Percentiles rank a stretch among this genome's conserved stretches.
phyloP scores from a whole-genome alignment of 2,888 invertebrate genomes.

The Drosophila borealis region DNA sequence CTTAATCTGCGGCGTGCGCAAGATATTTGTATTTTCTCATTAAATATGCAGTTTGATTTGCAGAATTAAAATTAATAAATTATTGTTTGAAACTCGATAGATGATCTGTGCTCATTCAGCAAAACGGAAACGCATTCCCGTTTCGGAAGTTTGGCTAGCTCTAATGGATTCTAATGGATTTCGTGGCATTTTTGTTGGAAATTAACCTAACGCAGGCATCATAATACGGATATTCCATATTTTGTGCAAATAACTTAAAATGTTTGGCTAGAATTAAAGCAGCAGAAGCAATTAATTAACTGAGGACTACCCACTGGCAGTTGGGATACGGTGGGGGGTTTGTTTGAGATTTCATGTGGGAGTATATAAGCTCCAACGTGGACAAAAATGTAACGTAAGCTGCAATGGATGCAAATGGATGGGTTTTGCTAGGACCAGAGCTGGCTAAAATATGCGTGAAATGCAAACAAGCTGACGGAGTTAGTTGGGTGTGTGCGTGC shows the following conservation, averaged over 20 bases:
- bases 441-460: conserved; percentile 67
- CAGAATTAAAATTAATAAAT: neutral
- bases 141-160: no score
- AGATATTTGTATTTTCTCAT: no score
- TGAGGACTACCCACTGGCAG: conserved; percentile 3
- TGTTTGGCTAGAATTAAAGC: neutral
- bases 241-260: neutral
- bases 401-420: conserved; percentile 27
- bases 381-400: conserved; percentile 59
- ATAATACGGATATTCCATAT: neutral
- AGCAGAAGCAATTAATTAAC: conserved; percentile 33
- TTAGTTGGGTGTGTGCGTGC: conserved; percentile 8
- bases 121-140: no score
- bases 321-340: neutral
- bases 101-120: no score
- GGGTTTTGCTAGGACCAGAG: conserved; percentile 14
- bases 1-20: no score
- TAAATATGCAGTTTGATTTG: neutral
- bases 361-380: conserved; percentile 46
- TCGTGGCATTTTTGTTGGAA: neutral
- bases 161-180: neutral
- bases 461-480: conserved; percentile 56
- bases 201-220: neutral
- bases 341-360: conserved; percentile 3
- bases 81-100: neutral